A percentile compares a stretch with the other conserved stretches of the same genome.
Conservation (phyloP, 2,888 invertebrate species). For the Phragmatobia fuliginosa region DNA sequence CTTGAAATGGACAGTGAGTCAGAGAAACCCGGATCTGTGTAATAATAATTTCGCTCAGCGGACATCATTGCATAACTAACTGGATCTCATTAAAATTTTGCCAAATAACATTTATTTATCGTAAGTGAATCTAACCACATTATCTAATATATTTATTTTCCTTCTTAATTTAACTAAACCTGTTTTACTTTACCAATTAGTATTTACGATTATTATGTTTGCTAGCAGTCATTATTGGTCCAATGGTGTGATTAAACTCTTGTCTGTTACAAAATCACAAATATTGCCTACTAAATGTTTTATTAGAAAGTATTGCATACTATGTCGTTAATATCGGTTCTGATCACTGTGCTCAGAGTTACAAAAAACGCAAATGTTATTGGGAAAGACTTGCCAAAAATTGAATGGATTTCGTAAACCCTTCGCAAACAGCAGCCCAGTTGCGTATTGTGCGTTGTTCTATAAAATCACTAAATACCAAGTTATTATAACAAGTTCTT, state of each 20-base stretch:
- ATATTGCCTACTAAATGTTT: slow-evolving; percentile 30
- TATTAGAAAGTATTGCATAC: slow-evolving; percentile 49
- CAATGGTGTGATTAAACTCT: slow-evolving; percentile 9
- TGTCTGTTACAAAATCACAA: slow-evolving; percentile 22
- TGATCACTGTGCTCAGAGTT: slow-evolving; percentile 58
- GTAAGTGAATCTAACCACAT: neutral
- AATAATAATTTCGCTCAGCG: slow-evolving; percentile 67
- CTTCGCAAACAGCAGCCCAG: slow-evolving; percentile 46
- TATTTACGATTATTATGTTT: slow-evolving; percentile 29
- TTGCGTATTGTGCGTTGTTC: slow-evolving; percentile 55
- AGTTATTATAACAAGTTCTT: slow-evolving; percentile 24
- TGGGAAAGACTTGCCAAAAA: slow-evolving; percentile 60
- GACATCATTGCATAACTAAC: slow-evolving; percentile 67
- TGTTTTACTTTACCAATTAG: neutral
- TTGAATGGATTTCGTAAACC: slow-evolving; percentile 58
- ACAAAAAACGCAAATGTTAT: slow-evolving; percentile 57
- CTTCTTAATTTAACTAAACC: neutral
- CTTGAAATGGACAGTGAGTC: slow-evolving; percentile 54
- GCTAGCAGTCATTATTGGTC: slow-evolving; percentile 11
- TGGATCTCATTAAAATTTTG: slow-evolving; percentile 51
- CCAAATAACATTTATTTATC: slow-evolving; percentile 46
- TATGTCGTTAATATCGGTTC: slow-evolving; percentile 35
- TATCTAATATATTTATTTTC: slow-evolving; percentile 1
- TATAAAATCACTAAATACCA: slow-evolving; percentile 30
- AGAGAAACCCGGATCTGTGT: slow-evolving; percentile 70